These are phyloP conservation scores for Lasioglossum albipes DNA, from an alignment of 1,140 invertebrate genomes.

Conservation along the genomic window DNA sequence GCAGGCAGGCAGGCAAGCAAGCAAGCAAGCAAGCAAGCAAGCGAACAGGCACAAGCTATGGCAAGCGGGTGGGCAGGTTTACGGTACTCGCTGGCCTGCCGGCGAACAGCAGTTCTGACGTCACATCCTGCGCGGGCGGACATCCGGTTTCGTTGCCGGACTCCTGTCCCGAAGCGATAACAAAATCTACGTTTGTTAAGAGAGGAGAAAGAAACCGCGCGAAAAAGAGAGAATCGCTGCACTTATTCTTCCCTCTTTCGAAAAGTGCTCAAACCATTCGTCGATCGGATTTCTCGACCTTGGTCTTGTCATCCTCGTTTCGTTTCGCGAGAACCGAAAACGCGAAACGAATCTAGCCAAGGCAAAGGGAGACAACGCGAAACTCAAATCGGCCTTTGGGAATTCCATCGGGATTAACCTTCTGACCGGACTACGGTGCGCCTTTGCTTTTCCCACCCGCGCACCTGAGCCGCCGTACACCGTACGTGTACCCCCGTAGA, in stretches of 20 bases:
- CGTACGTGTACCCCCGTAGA: neutral
- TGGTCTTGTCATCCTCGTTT: too few relatives aligned
- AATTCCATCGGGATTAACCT: constrained; percentile 37
- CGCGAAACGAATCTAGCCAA: too few relatives aligned
- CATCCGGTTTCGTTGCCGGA: constrained; percentile 75
- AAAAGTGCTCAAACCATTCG: neutral
- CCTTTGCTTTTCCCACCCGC: neutral
- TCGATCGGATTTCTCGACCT: neutral
- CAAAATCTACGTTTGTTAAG: constrained; percentile 72
- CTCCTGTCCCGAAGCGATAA: constrained; percentile 73
- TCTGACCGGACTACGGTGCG: neutral
- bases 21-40: neutral
- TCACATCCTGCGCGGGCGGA: constrained; percentile 78
- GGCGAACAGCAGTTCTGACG: constrained; percentile 69
- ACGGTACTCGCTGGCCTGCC: constrained; percentile 56
- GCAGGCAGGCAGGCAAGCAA: neutral
- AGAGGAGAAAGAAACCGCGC: constrained; percentile 33
- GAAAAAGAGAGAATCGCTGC: neutral
- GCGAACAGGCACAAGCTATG: neutral
- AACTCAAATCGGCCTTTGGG: neutral
- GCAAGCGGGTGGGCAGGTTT: constrained; percentile 56
- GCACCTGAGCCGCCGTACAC: too few relatives aligned
- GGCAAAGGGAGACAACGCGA: neutral
- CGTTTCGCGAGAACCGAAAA: too few relatives aligned
- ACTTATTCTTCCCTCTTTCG: neutral